Evolutionary conservation across 2,797 vertebrate species (phyloP), one percentile per base, ranked within the genome.

Genomic region (Dendrocincla tyrannina): DNA sequence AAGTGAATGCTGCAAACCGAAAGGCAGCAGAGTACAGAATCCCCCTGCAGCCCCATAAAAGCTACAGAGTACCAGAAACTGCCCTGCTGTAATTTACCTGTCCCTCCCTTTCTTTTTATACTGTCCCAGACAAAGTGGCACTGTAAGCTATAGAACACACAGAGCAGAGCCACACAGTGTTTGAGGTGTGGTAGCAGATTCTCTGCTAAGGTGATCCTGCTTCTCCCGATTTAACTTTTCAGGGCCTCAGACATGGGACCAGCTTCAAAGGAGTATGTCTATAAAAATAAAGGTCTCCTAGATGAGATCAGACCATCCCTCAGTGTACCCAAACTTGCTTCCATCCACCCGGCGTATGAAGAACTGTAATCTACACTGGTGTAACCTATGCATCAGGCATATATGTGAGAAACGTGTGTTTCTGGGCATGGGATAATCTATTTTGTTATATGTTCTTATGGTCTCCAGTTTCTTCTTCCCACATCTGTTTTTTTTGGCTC

Each of bases 401-500:
- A 49, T 7, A 68, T 18, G 16, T 52, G 79, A 94, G 42, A 81
- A 94, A 84, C 28, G 15, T 35, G 32, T 20, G 27, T 49, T 78
- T 75, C 63, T 80, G 88, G 63, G 12, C 42, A 56, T 50, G 47
- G 20, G 22, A 69, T 90, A 72, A 86, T 78, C 62, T 73, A 4
- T 50, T 94, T 95, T 92, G 91, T 58, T 58, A 15, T 46, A 81
- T 8, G 13, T 47, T 88, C 75, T 77, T 68, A 56, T 49, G 50
- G 85, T 94, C 66, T 94, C 85, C 55, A 63, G 76, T 96, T 94
- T 93, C 72, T 92, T 87, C 64, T 91, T 88, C 32, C 62, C 74
- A 78, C 79, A 88, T 95, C 72, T 93, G 81, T 67, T 95, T 75
- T 73, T 88, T 69, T 88, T 85, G 85, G 73, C 92, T 70, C 50